phyloP scores from a whole-genome alignment of 2,888 invertebrate species.

The Tipula unca region DNA sequence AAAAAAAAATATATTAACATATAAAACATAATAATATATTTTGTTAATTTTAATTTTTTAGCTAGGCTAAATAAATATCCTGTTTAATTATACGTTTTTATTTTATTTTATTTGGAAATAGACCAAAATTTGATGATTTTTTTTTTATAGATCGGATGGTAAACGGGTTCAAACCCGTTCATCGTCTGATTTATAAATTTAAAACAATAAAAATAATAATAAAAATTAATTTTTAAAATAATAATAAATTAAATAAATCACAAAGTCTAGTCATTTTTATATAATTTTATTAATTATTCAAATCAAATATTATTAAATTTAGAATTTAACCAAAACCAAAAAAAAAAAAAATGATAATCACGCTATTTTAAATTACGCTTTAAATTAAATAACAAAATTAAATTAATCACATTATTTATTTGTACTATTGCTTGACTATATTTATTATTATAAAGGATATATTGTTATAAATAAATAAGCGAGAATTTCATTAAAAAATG shows the following conservation, averaged over 20 bases:
- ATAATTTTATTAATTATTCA: not conserved
- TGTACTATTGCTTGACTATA: not conserved
- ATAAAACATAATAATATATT: not conserved
- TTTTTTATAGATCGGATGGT: not conserved
- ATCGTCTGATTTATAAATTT: not conserved
- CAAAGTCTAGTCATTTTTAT: not conserved
- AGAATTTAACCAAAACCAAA: not conserved
- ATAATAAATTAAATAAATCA: not conserved
- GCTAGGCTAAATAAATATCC: conserved; percentile 14
- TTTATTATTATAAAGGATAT: not conserved
- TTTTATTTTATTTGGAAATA: not conserved
- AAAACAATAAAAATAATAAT: not conserved
- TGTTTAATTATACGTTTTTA: not conserved
- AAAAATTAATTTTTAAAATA: not conserved
- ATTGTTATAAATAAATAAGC: not conserved
- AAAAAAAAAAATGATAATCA: not conserved
- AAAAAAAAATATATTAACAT: not conserved
- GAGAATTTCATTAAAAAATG: not conserved
- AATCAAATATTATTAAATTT: not conserved
- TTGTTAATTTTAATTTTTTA: not conserved
- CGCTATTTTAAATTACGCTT: not conserved
- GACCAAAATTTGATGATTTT: not conserved
- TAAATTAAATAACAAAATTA: not conserved
- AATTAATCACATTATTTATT: not conserved
- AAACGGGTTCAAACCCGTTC: not conserved